Evolutionary conservation across 2,113 vertebrate genomes (phyloP), one percentile per base, ranked within the genome.

Genomic region (Pogonocichla stellata): DNA sequence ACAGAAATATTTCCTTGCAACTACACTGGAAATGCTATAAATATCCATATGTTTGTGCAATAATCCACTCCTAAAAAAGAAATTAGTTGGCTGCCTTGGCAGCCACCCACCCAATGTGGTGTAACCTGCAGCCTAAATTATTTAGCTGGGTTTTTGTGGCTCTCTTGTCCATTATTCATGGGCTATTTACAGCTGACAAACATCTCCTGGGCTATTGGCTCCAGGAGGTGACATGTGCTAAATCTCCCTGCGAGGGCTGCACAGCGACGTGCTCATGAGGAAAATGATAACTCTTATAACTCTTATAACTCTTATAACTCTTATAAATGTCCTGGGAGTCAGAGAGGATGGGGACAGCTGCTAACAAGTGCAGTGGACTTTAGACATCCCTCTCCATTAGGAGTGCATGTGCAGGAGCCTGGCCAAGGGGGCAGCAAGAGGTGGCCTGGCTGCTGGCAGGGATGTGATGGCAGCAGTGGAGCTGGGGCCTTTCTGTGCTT

Each of bases 121-220:
- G 12, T 26, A 88, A 91, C 54, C 60, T 81, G 75, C 67, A 81
- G 60, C 33, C 38, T 3, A 0, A 54, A 71, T 64, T 29, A 42
- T 80, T 84, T 23, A 53, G 83, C 6, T 23, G 67, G 47, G 67
- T 14, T 79, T 86, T 84, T 90, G 80, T 94, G 58, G 29, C 6
- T 62, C 42, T 48, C 10, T 50, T 94, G 85, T 48, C 72, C 77
- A 57, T 95, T 96, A 70, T 83, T 81, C 86, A 88, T 19, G 61
- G 78, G 31, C 69, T 88, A 16, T 92, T 93, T 93, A 45, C 47
- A 91, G 71, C 79, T 91, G 88, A 83, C 78, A 92, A 94, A 80
- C 67, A 61, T 85, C 88, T 86, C 74, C 14, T 5, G 77, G 83
- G 54, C 64, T 85, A 23, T 54, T 71, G 47, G 75, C 65, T 80